Evolutionary conservation across 1,140 invertebrate genomes (phyloP).

Genomic region (Zaprionus africanus): DNA sequence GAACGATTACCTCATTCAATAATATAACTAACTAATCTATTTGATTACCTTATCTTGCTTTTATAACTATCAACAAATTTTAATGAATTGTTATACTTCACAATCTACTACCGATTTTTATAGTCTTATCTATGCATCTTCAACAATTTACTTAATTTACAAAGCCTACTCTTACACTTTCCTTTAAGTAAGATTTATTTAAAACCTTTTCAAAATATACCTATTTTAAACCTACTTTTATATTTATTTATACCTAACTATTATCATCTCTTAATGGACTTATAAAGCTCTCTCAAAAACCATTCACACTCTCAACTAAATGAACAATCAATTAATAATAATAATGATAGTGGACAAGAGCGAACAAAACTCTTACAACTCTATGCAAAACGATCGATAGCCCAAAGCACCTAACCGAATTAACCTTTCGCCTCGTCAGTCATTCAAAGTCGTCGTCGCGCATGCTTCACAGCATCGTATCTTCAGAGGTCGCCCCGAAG

Average conservation of each 20-base stretch:
- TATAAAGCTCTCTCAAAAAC: neutral
- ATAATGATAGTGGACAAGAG: neutral
- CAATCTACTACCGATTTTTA: too few species aligned
- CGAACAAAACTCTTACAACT: constrained; percentile 1
- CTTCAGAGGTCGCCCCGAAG: neutral
- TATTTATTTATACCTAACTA: too few species aligned
- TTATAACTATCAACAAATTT: too few species aligned
- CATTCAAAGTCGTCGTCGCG: constrained; percentile 31
- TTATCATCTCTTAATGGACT: too few species aligned
- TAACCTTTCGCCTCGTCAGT: constrained; percentile 42
- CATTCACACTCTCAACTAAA: neutral
- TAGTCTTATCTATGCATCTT: too few species aligned
- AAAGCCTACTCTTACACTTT: neutral
- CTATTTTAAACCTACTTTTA: too few species aligned
- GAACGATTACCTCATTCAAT: too few species aligned
- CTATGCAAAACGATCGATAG: neutral
- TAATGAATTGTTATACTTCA: too few species aligned
- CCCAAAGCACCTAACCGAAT: neutral
- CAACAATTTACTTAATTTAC: neutral
- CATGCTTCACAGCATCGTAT: neutral
- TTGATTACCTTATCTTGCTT: too few species aligned
- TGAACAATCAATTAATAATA: neutral
- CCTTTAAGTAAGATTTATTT: neutral
- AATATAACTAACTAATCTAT: too few species aligned
- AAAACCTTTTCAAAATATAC: too few species aligned